Conservation (phyloP, 2,113 vertebrate species). For the Rhadina sibilatrix region DNA sequence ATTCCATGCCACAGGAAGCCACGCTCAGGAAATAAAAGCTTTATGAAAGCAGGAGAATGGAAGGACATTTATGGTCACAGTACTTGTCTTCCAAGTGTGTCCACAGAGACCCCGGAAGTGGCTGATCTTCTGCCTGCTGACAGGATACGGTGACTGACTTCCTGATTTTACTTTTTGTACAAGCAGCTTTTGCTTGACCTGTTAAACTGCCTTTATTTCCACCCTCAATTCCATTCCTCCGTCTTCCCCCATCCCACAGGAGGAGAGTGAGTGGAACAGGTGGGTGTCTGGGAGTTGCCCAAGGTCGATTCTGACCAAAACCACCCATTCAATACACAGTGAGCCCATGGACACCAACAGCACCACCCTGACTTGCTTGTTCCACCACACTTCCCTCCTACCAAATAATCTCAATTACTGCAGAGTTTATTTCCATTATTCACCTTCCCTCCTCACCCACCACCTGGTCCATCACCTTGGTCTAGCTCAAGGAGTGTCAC, state of each 20-base stretch:
- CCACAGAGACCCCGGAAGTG: fast-evolving
- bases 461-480: background rate
- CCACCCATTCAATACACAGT: background rate
- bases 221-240: background rate
- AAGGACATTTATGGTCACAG: background rate
- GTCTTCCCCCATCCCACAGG: background rate
- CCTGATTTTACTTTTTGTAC: background rate
- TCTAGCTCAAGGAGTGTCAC: background rate
- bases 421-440: background rate
- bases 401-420: background rate
- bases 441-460: background rate
- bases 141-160: background rate
- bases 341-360: background rate
- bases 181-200: background rate
- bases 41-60: background rate
- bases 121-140: background rate
- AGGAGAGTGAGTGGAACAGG: fast-evolving
- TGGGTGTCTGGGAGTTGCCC: background rate
- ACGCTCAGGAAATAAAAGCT: background rate
- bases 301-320: background rate
- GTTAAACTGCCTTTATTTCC: background rate
- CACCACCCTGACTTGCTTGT: background rate
- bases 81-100: background rate
- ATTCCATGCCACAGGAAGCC: background rate
- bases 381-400: background rate